Base-by-base conservation (phyloP, 2,797 vertebrate species). In the Sebastolobus altivelis region DNA sequence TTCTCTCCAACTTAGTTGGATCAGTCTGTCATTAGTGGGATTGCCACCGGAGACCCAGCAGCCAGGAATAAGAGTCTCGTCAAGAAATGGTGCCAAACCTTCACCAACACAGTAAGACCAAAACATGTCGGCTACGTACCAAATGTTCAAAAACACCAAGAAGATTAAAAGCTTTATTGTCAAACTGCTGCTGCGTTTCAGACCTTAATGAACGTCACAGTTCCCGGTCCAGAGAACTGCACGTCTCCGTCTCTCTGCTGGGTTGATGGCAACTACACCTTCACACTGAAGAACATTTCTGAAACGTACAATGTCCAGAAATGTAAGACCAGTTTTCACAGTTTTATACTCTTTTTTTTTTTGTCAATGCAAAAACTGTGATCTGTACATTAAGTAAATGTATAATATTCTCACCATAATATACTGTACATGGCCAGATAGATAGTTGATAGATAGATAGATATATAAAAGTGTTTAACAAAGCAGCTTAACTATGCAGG, bases 21-120 rank as follows among this genome's bases (percentile, higher is more conserved):
- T 80, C 80, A 96, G 75, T 90, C 93, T 2, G 95, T 99, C 54
- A 96, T 99, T 63, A 96, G 87, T 65, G 95, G 88, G 56, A 97
- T 99, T 52, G 98, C 98, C 72, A 95, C 81, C 2, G 97, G 97
- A 4, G 87, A 97, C 11, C 80, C 94, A 70, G 84, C 80, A 11
- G 97, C 96, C 62, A 92, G 91, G 85, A 97, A 99, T 83, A 97
- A 92, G 94, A 98, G 96, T 91, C 94, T 99, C 37, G 91, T 99
- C 83, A 97, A 97, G 89, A 83, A 61, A 69, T 99, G 97, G 96
- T 99, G 98, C 79, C 73, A 93, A 81, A 97, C 96, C 4, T 83
- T 94, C 62, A 96, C 90, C 22, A 97, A 95, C 6, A 76, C 91
- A 63, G 92, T 94, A 89, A 84, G 91, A 61, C 27, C 35, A 70